A percentile compares a stretch with the other conserved stretches of the same genome.
These are phyloP conservation scores for Agonopterix arenella DNA, from an alignment of 2,888 invertebrate species.

Conservation along the genomic window DNA sequence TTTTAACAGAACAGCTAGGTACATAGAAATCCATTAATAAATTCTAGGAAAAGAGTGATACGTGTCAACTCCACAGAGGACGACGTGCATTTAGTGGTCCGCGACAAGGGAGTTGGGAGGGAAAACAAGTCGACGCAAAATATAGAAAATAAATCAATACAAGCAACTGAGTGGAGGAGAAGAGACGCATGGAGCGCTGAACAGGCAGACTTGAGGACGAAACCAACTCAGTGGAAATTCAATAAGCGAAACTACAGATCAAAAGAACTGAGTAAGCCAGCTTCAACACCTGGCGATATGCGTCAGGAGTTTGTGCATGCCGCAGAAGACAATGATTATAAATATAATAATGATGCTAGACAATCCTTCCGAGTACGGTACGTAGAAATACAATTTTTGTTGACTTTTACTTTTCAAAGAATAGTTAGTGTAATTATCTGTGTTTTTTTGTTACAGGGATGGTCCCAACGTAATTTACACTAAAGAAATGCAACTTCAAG, in stretches of 20 bases:
- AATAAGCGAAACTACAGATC: conserved; percentile 79
- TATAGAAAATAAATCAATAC: conserved; percentile 83
- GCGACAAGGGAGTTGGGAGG: conserved; percentile 82
- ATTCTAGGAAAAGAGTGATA: conserved; percentile 85
- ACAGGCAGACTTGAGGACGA: conserved; percentile 80
- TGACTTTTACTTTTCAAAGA: background rate
- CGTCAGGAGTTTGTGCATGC: conserved; percentile 68
- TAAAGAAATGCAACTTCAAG: conserved; percentile 73
- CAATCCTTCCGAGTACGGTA: conserved; percentile 64
- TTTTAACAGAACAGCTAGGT: conserved; percentile 56
- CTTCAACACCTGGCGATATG: conserved; percentile 64
- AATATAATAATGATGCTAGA: conserved; percentile 59
- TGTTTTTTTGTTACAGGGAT: conserved; percentile 44
- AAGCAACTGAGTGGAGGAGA: conserved; percentile 86
- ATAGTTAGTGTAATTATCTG: background rate
- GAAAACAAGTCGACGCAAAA: conserved; percentile 87
- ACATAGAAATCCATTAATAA: conserved; percentile 75
- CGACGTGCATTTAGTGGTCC: conserved; percentile 84
- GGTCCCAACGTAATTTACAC: conserved; percentile 75
- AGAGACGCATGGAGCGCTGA: conserved; percentile 94
- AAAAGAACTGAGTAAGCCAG: conserved; percentile 68
- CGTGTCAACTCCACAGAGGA: conserved; percentile 85
- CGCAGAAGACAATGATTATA: conserved; percentile 65
- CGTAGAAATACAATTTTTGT: background rate
- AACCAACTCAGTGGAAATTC: conserved; percentile 85